Percentiles rank a stretch among this genome's conserved stretches.
Evolutionary conservation across 2,113 vertebrate species (phyloP).

Genomic region (Protomyctophum bolini): DNA sequence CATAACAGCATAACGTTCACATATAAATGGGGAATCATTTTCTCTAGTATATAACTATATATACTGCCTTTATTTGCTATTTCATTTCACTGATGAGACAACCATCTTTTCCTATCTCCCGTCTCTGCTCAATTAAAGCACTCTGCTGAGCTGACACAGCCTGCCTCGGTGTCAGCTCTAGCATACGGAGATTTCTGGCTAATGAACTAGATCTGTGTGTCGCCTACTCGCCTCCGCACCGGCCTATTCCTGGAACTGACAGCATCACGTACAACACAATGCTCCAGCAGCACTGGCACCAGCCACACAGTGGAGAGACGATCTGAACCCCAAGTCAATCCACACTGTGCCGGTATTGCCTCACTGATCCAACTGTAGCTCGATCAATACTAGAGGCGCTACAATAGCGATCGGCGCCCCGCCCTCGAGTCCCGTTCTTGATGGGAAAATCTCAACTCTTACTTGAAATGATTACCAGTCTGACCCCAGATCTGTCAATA

Average conservation of each 20-base stretch:
- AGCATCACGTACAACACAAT: conserved; percentile 47
- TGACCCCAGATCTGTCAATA: background rate
- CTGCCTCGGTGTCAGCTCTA: conserved; percentile 29
- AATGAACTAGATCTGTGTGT: conserved; percentile 64
- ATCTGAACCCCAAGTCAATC: conserved; percentile 45
- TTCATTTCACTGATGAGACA: conserved; percentile 16
- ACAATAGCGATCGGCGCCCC: conserved; percentile 19
- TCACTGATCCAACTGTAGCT: conserved; percentile 35
- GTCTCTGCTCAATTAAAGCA: conserved; percentile 14
- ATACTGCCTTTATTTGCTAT: no score
- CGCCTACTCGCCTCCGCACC: conserved; percentile 36
- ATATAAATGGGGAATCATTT: no score
- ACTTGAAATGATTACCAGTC: background rate
- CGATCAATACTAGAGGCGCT: conserved; percentile 30
- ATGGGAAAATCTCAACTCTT: no score
- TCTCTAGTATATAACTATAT: no score
- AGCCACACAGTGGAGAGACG: conserved; percentile 59
- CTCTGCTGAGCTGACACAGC: conserved; percentile 34
- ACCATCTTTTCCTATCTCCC: conserved; percentile 23
- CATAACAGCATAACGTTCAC: no score
- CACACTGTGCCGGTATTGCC: conserved; percentile 34
- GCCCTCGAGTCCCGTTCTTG: background rate
- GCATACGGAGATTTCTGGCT: conserved; percentile 40
- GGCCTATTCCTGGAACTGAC: conserved; percentile 56
- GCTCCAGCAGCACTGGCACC: conserved; percentile 27